A percentile compares a stretch with the other conserved stretches of the same genome.
phyloP scores from a whole-genome alignment of 1,140 invertebrate species.

The Tribolium castaneum region DNA sequence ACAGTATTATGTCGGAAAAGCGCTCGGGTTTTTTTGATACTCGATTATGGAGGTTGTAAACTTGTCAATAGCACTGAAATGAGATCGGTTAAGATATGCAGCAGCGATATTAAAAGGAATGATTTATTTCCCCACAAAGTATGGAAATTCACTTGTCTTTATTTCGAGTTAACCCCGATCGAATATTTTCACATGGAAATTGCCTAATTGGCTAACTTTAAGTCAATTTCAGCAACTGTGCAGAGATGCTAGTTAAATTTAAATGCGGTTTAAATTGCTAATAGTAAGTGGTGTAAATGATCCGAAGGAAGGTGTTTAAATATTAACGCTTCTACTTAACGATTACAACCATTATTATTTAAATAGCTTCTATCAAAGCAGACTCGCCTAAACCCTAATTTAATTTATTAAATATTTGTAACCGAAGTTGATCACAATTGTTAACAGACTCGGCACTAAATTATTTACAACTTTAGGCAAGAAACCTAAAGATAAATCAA shows the following conservation, averaged over 20 bases:
- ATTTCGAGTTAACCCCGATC: background rate
- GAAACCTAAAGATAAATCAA: background rate
- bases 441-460: background rate
- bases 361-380: background rate
- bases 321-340: background rate
- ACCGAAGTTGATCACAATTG: background rate
- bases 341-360: background rate
- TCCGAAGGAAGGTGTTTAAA: background rate
- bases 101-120: slow-evolving; percentile 37
- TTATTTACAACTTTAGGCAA: background rate
- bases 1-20: slow-evolving; percentile 20
- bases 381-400: background rate
- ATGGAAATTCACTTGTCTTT: background rate
- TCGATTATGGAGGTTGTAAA: slow-evolving; percentile 38
- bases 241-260: background rate
- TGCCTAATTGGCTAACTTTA: background rate
- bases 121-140: slow-evolving; percentile 19
- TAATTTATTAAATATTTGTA: background rate
- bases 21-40: slow-evolving; percentile 31
- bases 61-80: slow-evolving; percentile 44
- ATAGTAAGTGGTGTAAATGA: background rate
- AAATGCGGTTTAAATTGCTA: background rate
- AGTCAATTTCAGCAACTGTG: background rate
- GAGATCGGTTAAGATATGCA: slow-evolving; percentile 27
- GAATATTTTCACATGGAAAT: background rate